Evolutionary conservation across 2,888 invertebrate genomes (phyloP), one percentile per base, ranked within the genome.

Genomic region (Hetaerina titia): DNA sequence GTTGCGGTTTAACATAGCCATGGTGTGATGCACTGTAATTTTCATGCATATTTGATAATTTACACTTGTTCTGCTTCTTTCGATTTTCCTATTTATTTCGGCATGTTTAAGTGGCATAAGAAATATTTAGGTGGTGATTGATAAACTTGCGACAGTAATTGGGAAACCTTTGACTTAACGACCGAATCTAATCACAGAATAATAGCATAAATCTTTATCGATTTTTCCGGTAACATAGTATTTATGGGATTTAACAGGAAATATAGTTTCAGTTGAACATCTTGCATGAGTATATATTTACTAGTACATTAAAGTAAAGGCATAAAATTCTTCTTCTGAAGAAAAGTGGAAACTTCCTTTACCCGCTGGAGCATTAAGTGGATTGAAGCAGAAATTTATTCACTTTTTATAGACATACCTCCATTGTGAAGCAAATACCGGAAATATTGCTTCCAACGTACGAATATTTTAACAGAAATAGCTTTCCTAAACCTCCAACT

Each of bases 361-460:
- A 56, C 69, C 74, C 92, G n/a, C 22, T 6, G 45, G 63, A 64
- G 90, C 90, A 74, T 22, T 69, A 56, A 92, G 92, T 81, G 81
- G 81, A 81, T 81, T 81, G 81, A n/a, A 74, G 69, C 56, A 22
- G 45, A 74, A 69, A 92, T n/a, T 90, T 64, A 45, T 56, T 63
- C 25, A 13, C n/a, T 64, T 92, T 92, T 92, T 92, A 92, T 92
- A 69, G 92, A 92, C 92, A 92, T 81, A 31, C 56, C 64, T 69
- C 69, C 69, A 92, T 64, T 90, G 63, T 90, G 64, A 45, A n/a
- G 69, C 92, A 69, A 69, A 92, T 64, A 74, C 74, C 69, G 92
- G 92, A 69, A 92, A 92, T 92, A 92, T 92, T 92, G 92, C 92
- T 92, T 92, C 69, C 69, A 45, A 74, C 92, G 64, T 22, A 92